A percentile compares a stretch with the other conserved stretches of the same genome.
phyloP scores from a whole-genome alignment of 2,888 invertebrate species.

The Lasioglossum figueresi region DNA sequence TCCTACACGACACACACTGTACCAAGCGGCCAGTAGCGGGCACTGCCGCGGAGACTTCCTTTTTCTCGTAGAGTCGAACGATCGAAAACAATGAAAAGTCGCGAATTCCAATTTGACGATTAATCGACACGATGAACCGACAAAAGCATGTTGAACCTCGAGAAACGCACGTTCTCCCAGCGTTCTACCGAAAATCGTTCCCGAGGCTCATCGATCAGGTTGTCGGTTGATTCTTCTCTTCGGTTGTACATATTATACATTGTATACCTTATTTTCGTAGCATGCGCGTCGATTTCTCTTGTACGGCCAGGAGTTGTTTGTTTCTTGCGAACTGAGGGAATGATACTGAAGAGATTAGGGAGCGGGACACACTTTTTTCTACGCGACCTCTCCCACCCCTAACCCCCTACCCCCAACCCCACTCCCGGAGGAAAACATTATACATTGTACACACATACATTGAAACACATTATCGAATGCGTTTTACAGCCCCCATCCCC shows the following conservation, averaged over 20 bases:
- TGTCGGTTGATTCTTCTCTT: constrained; percentile 31
- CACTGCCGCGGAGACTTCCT: constrained; percentile 79
- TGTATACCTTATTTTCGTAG: constrained; percentile 50
- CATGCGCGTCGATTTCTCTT: constrained; percentile 41
- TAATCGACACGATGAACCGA: not conserved
- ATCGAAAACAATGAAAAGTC: constrained; percentile 12
- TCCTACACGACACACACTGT: constrained; percentile 65
- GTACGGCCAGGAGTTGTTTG: constrained; percentile 20
- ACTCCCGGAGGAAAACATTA: not conserved
- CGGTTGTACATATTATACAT: constrained; percentile 68
- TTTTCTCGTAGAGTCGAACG: constrained; percentile 61
- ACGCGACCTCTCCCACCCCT: constrained; percentile 47
- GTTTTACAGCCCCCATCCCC: not conserved
- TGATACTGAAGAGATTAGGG: constrained; percentile 3
- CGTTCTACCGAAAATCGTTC: not conserved
- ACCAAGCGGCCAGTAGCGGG: constrained; percentile 80
- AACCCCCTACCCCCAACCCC: too few species aligned
- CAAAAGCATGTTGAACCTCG: not conserved
- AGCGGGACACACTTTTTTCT: constrained; percentile 65
- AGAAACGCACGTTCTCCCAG: not conserved
- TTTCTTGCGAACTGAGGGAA: constrained; percentile 2
- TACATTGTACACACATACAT: not conserved
- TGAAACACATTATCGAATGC: not conserved
- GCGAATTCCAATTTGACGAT: not conserved
- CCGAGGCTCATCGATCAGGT: constrained; percentile 27